Evolutionary conservation across 2,888 invertebrate genomes (phyloP), one percentile per base, ranked within the genome.

Genomic region (Incurvaria masculella): DNA sequence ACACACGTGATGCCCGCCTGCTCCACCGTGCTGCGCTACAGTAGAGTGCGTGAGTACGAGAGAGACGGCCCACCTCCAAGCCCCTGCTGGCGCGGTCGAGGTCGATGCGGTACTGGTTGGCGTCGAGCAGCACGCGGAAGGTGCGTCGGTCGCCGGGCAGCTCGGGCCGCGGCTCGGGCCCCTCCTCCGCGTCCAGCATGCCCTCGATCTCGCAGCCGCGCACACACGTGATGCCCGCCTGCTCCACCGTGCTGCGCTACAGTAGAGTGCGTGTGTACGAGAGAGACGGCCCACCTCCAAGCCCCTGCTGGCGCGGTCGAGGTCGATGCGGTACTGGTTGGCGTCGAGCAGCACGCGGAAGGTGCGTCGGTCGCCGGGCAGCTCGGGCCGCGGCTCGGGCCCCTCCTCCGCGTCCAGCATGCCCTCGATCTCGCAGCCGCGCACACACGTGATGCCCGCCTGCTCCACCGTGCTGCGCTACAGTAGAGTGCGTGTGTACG

Each of bases 181-280:
- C 93, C 67, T 99, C 99, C 66, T 99, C 99, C 8, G 89, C 89
- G 64, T 98, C 98, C 45, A 99, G 70, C 94, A 99, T 93, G 2
- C 99, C 98, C 68, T 99, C 98, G 23, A 99, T 88, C 72, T 99
- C 99, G 71, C 99, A 99, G 0, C 99, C 99, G 17, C 99, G 82
- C 0, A 99, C 96, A 61, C 87, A 91, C 0, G 87, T 83, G 54
- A 99, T 80, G 0, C 97, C 96, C 2, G 95, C 94, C 81, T 97
- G 96, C 0, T 94, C 89, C 21, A 94, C 85, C 70, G 97, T 97
- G 6, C 93, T 89, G 56, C 89, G 82, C 58, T 89, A 83, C 57
- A 87, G 87, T n/a, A n/a, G n/a, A n/a, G n/a, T n/a, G n/a, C n/a
- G n/a, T n/a, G n/a, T n/a, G n/a, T n/a, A n/a, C n/a, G n/a, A n/a